A percentile compares a stretch with the other conserved stretches of the same genome.
phyloP scores from a whole-genome alignment of 2,797 vertebrate species.

The Ciconia nigra region DNA sequence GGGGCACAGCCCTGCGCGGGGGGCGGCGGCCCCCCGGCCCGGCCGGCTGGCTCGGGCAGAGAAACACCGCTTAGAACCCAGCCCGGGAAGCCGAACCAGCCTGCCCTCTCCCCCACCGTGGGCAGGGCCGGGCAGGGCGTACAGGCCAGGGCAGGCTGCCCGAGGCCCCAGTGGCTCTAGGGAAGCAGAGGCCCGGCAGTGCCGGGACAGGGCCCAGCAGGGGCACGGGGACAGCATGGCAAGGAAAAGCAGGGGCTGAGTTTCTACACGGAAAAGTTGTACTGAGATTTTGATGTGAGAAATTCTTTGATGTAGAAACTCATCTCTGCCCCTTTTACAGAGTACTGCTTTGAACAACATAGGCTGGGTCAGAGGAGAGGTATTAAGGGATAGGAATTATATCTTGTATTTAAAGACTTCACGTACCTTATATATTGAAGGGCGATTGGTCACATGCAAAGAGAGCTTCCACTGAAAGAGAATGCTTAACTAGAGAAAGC shows the following conservation, averaged over 20 bases:
- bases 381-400: neutral
- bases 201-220: neutral
- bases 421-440: neutral
- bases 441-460: neutral
- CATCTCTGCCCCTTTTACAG: rapidly evolving
- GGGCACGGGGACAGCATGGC: rapidly evolving
- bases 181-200: rapidly evolving
- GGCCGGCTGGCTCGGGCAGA: neutral
- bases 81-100: neutral
- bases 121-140: too few species aligned
- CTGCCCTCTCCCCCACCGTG: neutral
- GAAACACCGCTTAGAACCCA: too few species aligned
- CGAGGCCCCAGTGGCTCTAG: rapidly evolving
- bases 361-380: neutral
- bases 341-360: neutral
- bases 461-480: neutral
- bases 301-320: neutral
- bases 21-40: neutral
- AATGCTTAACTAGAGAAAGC: neutral
- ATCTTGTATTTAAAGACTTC: neutral
- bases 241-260: rapidly evolving
- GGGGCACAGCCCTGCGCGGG: neutral
- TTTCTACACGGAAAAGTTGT: rapidly evolving
- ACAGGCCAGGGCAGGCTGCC: neutral
- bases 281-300: neutral